These are phyloP conservation scores for Palythoa heliodiscus DNA, from an alignment of 92 coral and sea anemone genomes.

Conservation along the genomic window DNA sequence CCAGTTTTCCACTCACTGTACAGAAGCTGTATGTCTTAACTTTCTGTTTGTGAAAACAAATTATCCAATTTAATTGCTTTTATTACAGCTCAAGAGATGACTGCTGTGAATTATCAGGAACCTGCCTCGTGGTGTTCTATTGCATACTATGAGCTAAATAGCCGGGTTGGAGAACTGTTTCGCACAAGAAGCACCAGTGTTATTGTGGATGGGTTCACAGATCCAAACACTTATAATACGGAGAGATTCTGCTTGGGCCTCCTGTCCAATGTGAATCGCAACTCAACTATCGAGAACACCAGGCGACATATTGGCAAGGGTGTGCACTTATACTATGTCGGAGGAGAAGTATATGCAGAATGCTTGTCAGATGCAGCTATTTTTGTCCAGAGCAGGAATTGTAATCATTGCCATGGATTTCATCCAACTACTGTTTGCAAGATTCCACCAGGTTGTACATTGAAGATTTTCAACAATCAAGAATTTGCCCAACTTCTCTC, in stretches of 20 bases:
- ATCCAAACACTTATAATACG: conserved; percentile 94
- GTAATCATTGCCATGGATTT: conserved; percentile 96
- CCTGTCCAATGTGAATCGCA: conserved; percentile 92
- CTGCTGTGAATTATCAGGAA: conserved; percentile 96
- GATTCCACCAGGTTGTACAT: conserved; percentile 93
- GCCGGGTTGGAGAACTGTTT: conserved; percentile 94
- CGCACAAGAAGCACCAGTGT: conserved; percentile 91
- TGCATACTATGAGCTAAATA: conserved; percentile 96
- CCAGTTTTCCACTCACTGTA: background rate
- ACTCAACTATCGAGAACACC: conserved; percentile 98
- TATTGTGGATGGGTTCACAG: conserved; percentile 98
- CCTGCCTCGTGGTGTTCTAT: conserved; percentile 96
- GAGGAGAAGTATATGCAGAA: conserved; percentile 99
- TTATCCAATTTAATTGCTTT: conserved; percentile 1
- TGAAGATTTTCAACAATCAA: conserved; percentile 98
- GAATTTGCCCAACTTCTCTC: conserved; percentile 99
- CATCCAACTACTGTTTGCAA: conserved; percentile 99
- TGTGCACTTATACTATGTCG: conserved; percentile 96
- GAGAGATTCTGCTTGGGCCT: conserved; percentile 98
- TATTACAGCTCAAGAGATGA: conserved; percentile 69
- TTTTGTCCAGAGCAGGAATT: conserved; percentile 98
- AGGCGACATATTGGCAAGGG: conserved; percentile 98
- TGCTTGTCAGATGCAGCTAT: conserved; percentile 98
- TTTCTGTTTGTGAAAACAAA: background rate
- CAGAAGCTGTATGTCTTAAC: background rate